Evolutionary conservation across 2,888 invertebrate genomes (phyloP).

Genomic region (Ceraclea dissimilis): DNA sequence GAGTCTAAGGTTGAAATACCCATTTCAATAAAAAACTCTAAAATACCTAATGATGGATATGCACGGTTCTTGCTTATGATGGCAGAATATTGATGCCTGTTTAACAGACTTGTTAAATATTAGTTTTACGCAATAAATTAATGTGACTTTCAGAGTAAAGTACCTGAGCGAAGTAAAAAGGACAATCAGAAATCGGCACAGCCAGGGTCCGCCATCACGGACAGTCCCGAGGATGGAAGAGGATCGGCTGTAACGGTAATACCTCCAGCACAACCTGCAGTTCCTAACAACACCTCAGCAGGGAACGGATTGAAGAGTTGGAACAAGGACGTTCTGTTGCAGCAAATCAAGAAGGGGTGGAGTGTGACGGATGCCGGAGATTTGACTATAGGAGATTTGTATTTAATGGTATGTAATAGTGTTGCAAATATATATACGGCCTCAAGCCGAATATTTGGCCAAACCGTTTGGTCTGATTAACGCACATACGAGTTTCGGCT

Average conservation of each 20-base stretch:
- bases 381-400: conserved; percentile 82
- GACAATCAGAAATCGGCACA: not conserved
- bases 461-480: too few relatives aligned
- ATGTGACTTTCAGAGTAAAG: conserved; percentile 27
- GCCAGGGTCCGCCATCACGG: conserved; percentile 5
- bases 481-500: too few relatives aligned
- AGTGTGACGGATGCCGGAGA: conserved; percentile 66
- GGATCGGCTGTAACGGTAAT: conserved; percentile 2
- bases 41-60: too few relatives aligned
- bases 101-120: too few relatives aligned
- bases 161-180: conserved; percentile 24
- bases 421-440: too few relatives aligned
- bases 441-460: not conserved
- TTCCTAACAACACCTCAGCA: too few relatives aligned
- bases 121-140: too few relatives aligned
- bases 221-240: conserved; percentile 16
- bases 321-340: conserved; percentile 36
- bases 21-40: too few relatives aligned
- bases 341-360: conserved; percentile 65
- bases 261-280: not conserved
- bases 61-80: too few relatives aligned
- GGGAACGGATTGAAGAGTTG: conserved; percentile 13
- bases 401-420: conserved; percentile 66
- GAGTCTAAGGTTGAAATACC: too few relatives aligned
- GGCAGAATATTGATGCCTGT: too few relatives aligned